These are phyloP conservation scores for Amphiprion percula DNA, from an alignment of 2,113 vertebrate genomes.

Conservation along the genomic window DNA sequence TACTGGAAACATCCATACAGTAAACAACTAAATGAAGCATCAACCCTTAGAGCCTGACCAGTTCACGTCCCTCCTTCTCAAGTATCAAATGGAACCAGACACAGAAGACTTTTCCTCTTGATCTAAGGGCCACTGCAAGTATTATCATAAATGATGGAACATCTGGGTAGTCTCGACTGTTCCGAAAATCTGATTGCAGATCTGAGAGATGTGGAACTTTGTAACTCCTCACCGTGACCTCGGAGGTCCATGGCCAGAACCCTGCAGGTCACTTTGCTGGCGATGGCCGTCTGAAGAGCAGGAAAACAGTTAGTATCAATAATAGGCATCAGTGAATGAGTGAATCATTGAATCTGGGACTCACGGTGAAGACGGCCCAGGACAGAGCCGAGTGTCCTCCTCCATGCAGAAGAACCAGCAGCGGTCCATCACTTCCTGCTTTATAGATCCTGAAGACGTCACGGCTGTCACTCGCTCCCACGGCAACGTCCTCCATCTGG, in stretches of 20 bases:
- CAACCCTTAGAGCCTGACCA: too few species aligned
- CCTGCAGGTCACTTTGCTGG: slow-evolving; percentile 73
- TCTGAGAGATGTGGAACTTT: too few species aligned
- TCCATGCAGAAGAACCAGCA: slow-evolving; percentile 80
- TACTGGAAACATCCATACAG: too few species aligned
- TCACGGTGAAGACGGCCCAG: slow-evolving; percentile 82
- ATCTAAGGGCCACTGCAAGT: too few species aligned
- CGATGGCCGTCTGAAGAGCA: slow-evolving; percentile 68
- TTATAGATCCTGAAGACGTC: slow-evolving; percentile 77
- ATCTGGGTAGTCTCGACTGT: too few species aligned
- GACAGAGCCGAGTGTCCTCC: slow-evolving; percentile 80
- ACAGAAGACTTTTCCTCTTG: too few species aligned
- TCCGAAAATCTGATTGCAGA: too few species aligned
- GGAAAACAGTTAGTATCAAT: not conserved
- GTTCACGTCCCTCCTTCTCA: too few species aligned
- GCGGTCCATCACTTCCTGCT: slow-evolving; percentile 69
- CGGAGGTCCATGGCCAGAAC: slow-evolving; percentile 81
- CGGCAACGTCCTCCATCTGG: slow-evolving; percentile 77
- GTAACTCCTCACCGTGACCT: slow-evolving; percentile 76
- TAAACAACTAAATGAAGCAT: too few species aligned
- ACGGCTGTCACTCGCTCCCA: slow-evolving; percentile 66
- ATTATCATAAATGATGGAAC: too few species aligned
- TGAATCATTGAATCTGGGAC: not conserved
- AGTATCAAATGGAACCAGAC: too few species aligned
- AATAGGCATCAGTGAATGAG: not conserved